These are phyloP conservation scores for Psococerastis gibbosa DNA, from an alignment of 2,888 invertebrate species.

Conservation along the genomic window DNA sequence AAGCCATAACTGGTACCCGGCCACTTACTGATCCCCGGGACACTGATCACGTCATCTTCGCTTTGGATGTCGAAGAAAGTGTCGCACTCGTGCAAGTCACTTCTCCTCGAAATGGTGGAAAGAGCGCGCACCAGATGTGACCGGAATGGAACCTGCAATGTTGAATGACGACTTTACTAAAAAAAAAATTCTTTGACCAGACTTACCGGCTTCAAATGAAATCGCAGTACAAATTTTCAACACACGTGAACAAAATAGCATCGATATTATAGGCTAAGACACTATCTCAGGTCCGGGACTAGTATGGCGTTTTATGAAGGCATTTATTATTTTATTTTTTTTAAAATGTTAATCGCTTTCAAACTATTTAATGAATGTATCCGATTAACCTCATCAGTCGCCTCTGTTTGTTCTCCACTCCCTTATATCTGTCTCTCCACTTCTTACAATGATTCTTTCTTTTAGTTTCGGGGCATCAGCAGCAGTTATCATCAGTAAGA, in stretches of 20 bases:
- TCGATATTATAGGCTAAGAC: background rate
- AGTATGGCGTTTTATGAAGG: no score
- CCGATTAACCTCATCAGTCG: no score
- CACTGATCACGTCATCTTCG: conserved; percentile 30
- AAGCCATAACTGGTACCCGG: conserved; percentile 36
- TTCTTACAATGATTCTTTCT: no score
- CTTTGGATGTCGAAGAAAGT: conserved; percentile 33
- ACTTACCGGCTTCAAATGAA: conserved; percentile 14
- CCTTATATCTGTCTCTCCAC: no score
- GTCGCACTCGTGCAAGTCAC: conserved; percentile 23
- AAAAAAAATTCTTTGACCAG: background rate
- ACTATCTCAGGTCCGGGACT: no score
- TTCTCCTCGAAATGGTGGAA: conserved; percentile 22
- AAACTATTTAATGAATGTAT: no score
- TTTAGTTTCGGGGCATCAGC: no score
- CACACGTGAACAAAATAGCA: conserved; percentile 1
- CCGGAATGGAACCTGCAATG: conserved; percentile 22
- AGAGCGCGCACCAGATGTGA: conserved; percentile 25
- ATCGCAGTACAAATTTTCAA: conserved; percentile 16
- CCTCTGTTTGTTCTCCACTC: no score
- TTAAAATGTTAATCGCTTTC: no score
- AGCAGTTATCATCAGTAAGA: no score
- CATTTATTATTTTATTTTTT: no score
- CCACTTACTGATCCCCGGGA: conserved; percentile 36
- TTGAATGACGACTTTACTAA: background rate